These are phyloP conservation scores for Poecile montanus DNA, from an alignment of 2,797 vertebrate genomes.

Conservation along the genomic window DNA sequence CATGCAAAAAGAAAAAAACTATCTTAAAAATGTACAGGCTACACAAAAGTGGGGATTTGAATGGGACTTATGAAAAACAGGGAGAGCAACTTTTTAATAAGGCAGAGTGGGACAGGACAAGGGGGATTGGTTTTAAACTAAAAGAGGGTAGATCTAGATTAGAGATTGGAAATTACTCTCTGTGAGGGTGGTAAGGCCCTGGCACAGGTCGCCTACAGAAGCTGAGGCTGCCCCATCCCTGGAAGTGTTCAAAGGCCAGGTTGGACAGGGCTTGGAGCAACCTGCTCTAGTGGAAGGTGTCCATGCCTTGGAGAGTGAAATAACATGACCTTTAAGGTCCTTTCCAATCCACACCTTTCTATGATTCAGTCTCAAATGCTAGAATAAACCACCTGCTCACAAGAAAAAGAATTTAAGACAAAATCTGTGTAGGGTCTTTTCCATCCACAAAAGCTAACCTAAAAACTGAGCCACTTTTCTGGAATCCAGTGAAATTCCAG, in stretches of 20 bases:
- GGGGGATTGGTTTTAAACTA: neutral
- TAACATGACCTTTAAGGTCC: neutral
- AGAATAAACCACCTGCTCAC: neutral
- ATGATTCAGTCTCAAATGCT: neutral
- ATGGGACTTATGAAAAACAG: neutral
- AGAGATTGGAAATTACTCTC: neutral
- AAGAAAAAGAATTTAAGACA: neutral
- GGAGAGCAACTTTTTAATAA: neutral
- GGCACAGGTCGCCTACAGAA: neutral
- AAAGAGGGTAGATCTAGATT: neutral
- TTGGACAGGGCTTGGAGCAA: rapidly evolving
- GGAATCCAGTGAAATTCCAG: neutral
- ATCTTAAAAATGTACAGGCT: neutral
- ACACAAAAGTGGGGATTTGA: neutral
- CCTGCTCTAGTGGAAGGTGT: neutral
- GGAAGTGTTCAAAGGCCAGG: neutral
- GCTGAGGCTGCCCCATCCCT: neutral
- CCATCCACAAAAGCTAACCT: neutral
- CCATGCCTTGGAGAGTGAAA: neutral
- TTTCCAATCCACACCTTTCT: neutral
- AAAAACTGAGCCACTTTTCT: neutral
- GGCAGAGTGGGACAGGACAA: neutral
- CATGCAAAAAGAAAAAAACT: neutral
- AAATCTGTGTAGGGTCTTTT: neutral
- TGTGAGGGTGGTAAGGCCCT: neutral